These are phyloP conservation scores for Decapterus maruadsi DNA, from an alignment of 2,797 vertebrate genomes.

Conservation along the genomic window DNA sequence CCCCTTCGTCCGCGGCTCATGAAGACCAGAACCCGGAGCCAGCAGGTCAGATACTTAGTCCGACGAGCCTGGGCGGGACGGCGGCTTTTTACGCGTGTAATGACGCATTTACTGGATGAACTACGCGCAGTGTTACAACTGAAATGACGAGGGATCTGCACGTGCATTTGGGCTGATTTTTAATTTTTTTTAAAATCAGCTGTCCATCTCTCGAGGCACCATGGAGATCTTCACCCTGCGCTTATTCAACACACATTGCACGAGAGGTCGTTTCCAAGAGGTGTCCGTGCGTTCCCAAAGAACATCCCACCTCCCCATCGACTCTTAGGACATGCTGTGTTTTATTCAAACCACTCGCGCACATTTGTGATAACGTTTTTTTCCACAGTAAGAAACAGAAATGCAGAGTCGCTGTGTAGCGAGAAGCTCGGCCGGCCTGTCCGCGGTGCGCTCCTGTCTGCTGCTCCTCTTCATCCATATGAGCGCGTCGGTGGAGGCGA, in stretches of 20 bases:
- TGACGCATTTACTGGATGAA: slow-evolving; percentile 6
- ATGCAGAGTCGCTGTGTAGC: slow-evolving; percentile 59
- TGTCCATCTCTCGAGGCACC: neutral
- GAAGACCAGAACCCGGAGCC: slow-evolving; percentile 44
- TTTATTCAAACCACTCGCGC: neutral
- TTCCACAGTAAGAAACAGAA: slow-evolving; percentile 16
- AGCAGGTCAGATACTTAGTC: slow-evolving; percentile 5
- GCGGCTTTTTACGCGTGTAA: slow-evolving; percentile 39
- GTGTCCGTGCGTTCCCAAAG: slow-evolving; percentile 19
- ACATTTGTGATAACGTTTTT: neutral
- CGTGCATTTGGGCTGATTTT: slow-evolving; percentile 20
- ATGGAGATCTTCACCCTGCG: slow-evolving; percentile 56
- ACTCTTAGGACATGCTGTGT: slow-evolving; percentile 51
- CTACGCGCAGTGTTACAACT: neutral
- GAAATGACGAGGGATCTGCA: neutral
- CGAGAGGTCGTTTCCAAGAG: slow-evolving; percentile 14
- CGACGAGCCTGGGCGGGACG: neutral
- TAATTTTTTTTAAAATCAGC: neutral
- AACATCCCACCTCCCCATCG: slow-evolving; percentile 21
- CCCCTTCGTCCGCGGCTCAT: slow-evolving; percentile 42
- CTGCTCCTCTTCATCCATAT: slow-evolving; percentile 86
- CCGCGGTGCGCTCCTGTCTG: slow-evolving; percentile 68
- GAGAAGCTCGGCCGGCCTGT: slow-evolving; percentile 42
- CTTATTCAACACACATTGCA: slow-evolving; percentile 17
- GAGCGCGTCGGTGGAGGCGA: slow-evolving; percentile 80